Base-by-base conservation (phyloP, 1,140 invertebrate species). In the Drosophila ambigua region DNA sequence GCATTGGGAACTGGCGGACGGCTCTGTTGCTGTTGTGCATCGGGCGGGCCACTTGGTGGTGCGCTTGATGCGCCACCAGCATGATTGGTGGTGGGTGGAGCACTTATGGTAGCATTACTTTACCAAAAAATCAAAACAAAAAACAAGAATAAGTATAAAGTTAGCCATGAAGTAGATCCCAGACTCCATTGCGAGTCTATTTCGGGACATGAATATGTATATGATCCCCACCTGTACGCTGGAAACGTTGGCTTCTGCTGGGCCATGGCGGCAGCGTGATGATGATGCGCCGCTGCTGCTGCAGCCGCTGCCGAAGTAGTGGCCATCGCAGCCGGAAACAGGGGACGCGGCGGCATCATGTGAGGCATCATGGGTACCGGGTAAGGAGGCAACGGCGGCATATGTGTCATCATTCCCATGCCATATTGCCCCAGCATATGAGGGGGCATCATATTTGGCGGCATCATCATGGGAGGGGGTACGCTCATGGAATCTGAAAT, bases 181-280 rank as follows among this genome's bases (percentile, higher is more conserved):
- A 24, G 9, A n/a, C 11, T 4, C 35, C 35, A 39, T 13, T 13
- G 11, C 11, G 35, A 39, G 35, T 39, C 11, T 39, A 39, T 39
- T 13, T 39, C 35, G 35, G 4, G 35, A 13, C n/a, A 24, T 2
- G 4, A 26, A 23, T 48, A 6, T 23, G 13, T 49, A 31, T 13
- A 31, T 20, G 7, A 44, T 58, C 11, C 62, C 90, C 93, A 95
- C 94, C 94, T 95, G 90, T 96, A 96, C 28, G 96, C 96, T 75
- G 96, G 95, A 93, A 96, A 96, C 81, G 96, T 96, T 59, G 95
- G 95, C 92, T 96, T 96, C 43, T 94, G 88, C 79, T 94, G 93
- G 3, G 92, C 89, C 35, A 93, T 92, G 2, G 94, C 93, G 44
- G 94, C 94, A 8, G 93, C 92, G 51, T 85, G 78, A 52, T 79